A percentile compares a stretch with the other conserved stretches of the same genome.
Conservation (phyloP, 30 jellyfish, hydroid and myxozoan species). For the Thelohanellus kitauei region DNA sequence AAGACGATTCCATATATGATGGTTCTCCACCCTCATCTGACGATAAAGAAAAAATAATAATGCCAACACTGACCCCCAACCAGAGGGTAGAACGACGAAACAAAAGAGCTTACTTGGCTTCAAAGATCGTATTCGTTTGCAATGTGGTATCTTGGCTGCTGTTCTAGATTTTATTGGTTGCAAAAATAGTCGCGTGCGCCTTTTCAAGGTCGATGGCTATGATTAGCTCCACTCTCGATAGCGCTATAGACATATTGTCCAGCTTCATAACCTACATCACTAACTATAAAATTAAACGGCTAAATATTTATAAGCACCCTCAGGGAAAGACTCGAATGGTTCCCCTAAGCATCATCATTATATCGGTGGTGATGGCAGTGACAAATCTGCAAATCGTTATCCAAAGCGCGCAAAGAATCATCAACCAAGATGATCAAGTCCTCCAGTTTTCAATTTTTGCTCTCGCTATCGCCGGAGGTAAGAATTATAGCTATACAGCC, state of each 20-base stretch:
- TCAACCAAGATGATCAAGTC: conserved; percentile 2
- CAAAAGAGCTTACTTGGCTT: too few relatives aligned
- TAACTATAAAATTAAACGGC: conserved; percentile 12
- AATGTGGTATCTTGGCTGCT: too few relatives aligned
- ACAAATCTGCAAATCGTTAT: conserved; percentile 22
- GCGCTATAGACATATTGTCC: conserved; percentile 29
- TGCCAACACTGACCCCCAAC: too few relatives aligned
- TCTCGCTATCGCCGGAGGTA: conserved; percentile 18
- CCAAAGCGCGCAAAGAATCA: conserved; percentile 15
- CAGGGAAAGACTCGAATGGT: conserved; percentile 27
- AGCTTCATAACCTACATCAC: conserved; percentile 20
- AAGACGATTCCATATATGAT: too few relatives aligned
- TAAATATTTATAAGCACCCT: conserved; percentile 20
- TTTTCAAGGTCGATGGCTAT: conserved; percentile 19
- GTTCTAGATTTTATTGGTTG: conserved; percentile 14
- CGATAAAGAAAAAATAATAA: too few relatives aligned
- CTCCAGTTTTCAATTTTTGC: conserved; percentile 14
- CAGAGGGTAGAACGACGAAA: too few relatives aligned
- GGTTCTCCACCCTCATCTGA: too few relatives aligned
- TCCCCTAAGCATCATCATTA: conserved; percentile 28
- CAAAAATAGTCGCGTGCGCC: conserved; percentile 28
- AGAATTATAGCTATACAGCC: conserved; percentile 3
- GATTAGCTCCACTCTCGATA: conserved; percentile 22
- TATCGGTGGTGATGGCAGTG: conserved; percentile 29
- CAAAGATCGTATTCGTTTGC: too few relatives aligned